A percentile compares a stretch with the other conserved stretches of the same genome.
phyloP scores from a whole-genome alignment of 2,113 vertebrate species.

The Geococcyx californianus region DNA sequence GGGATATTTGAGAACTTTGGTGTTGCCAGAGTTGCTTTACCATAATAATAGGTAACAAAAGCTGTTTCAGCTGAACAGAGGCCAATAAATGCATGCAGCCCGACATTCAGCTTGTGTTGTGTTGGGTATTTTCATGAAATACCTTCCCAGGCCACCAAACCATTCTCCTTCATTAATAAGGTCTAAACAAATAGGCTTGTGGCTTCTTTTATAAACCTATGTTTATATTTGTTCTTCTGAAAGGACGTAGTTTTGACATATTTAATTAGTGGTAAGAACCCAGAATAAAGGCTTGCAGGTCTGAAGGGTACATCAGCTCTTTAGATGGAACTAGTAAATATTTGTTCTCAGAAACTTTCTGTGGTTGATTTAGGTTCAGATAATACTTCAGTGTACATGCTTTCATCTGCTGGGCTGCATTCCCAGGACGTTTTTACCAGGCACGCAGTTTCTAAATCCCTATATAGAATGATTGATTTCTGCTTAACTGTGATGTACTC shows the following conservation, averaged over 20 bases:
- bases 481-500: not conserved
- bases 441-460: not conserved
- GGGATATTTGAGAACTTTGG: not conserved
- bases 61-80: not conserved
- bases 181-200: not conserved
- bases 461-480: not conserved
- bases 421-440: not conserved
- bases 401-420: not conserved
- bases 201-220: not conserved
- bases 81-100: not conserved
- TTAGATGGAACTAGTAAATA: not conserved
- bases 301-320: not conserved
- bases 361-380: not conserved
- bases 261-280: not conserved
- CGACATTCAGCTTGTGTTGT: not conserved
- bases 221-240: not conserved
- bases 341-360: not conserved
- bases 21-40: not conserved
- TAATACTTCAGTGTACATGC: not conserved
- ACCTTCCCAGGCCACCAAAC: not conserved
- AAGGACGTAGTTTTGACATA: not conserved
- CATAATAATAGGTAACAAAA: not conserved
- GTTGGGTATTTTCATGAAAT: not conserved
- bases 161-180: not conserved
- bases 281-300: not conserved